Percentiles rank a stretch among this genome's conserved stretches.
phyloP scores from a whole-genome alignment of 30 jellyfish, hydroid and myxozoan species.

The Pseudorhiza aurosa region DNA sequence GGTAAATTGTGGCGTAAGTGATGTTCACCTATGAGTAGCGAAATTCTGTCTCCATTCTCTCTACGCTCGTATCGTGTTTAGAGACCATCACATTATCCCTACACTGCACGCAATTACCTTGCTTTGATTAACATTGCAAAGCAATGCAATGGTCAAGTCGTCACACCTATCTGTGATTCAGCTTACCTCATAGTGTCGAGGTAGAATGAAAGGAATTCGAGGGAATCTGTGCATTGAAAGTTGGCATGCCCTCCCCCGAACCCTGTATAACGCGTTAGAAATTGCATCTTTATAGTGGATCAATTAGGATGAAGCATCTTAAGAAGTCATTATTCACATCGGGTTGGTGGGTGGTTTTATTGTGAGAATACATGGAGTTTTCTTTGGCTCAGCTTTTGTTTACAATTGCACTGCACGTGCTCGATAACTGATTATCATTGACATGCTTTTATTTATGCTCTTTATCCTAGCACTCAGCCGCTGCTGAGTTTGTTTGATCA shows the following conservation, averaged over 20 bases:
- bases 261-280: neutral
- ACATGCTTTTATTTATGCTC: neutral
- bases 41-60: too few relatives aligned
- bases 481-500: neutral
- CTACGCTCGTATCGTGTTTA: too few relatives aligned
- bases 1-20: too few relatives aligned
- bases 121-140: too few relatives aligned
- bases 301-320: neutral
- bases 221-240: neutral
- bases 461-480: neutral
- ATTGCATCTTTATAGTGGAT: neutral
- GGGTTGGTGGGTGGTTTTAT: neutral
- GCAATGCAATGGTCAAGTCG: too few relatives aligned
- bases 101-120: too few relatives aligned
- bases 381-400: neutral
- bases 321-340: neutral
- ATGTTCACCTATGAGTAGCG: too few relatives aligned
- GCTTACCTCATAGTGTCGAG: too few relatives aligned
- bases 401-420: neutral
- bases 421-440: neutral
- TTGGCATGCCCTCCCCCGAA: constrained; percentile 7
- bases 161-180: too few relatives aligned
- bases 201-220: too few relatives aligned
- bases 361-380: neutral
- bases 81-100: too few relatives aligned